phyloP scores from a whole-genome alignment of 2,113 vertebrate species.

The Eulacestoma nigropectus region DNA sequence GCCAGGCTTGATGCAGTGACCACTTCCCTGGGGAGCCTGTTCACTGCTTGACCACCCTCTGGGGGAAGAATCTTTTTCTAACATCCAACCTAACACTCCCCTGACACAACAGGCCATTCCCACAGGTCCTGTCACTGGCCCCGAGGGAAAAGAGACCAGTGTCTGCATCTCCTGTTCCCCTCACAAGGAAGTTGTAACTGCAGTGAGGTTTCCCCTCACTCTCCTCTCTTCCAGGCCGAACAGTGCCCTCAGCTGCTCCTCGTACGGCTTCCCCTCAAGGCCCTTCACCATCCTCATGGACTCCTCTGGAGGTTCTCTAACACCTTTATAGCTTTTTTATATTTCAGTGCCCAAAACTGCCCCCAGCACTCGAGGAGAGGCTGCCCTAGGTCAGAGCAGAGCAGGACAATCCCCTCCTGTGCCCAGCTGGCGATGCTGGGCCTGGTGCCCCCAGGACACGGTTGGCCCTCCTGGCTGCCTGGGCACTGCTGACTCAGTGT shows the following conservation, averaged over 20 bases:
- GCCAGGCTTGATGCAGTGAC: neutral
- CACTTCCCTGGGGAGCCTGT: neutral
- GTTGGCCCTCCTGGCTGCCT: neutral
- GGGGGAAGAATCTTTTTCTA: neutral
- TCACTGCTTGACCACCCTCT: neutral
- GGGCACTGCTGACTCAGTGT: neutral
- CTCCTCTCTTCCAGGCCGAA: neutral
- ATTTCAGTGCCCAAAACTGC: too few species aligned
- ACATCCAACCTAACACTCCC: neutral
- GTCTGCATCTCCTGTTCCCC: neutral
- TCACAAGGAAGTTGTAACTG: neutral
- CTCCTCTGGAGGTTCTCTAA: neutral
- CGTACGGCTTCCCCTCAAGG: accelerated
- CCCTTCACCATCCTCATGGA: neutral
- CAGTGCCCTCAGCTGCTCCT: neutral
- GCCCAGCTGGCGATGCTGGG: accelerated
- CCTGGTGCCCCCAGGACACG: neutral
- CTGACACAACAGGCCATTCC: neutral
- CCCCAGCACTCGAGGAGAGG: neutral
- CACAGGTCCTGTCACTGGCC: neutral
- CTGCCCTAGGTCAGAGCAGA: neutral
- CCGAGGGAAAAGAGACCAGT: neutral
- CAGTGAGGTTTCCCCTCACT: neutral
- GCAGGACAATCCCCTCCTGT: neutral
- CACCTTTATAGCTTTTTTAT: neutral